phyloP scores from a whole-genome alignment of 2,113 vertebrate species.

The Clarias gariepinus region DNA sequence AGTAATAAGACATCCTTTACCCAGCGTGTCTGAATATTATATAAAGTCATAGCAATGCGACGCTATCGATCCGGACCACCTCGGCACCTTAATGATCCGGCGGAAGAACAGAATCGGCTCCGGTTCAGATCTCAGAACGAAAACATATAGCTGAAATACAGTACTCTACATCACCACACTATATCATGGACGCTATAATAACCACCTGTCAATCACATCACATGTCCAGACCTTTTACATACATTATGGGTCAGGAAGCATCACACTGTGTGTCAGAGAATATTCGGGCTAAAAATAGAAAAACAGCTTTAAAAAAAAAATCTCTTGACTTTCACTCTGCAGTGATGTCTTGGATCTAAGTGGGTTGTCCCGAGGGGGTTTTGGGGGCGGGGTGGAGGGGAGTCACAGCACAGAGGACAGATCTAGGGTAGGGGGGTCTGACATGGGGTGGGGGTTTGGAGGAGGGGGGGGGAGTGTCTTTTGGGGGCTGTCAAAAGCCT shows the following conservation, averaged over 20 bases:
- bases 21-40: too few relatives aligned
- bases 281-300: background rate
- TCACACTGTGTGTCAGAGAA: background rate
- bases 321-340: background rate
- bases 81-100: background rate
- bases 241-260: background rate
- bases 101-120: background rate
- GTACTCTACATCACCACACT: background rate
- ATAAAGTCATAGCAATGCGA: background rate
- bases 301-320: background rate
- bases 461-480: background rate
- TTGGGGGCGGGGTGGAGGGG: background rate
- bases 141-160: background rate
- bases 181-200: background rate
- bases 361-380: background rate
- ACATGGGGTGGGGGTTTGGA: conserved; percentile 17
- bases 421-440: conserved; percentile 44
- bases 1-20: background rate
- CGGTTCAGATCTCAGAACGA: background rate
- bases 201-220: background rate
- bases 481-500: conserved; percentile 39
- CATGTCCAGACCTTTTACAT: background rate
- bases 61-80: background rate
- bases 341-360: background rate
- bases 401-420: conserved; percentile 30